Percentiles rank a stretch among this genome's conserved stretches.
Evolutionary conservation across 2,113 vertebrate genomes (phyloP).

Genomic region (Hippocampus mohnikei): DNA sequence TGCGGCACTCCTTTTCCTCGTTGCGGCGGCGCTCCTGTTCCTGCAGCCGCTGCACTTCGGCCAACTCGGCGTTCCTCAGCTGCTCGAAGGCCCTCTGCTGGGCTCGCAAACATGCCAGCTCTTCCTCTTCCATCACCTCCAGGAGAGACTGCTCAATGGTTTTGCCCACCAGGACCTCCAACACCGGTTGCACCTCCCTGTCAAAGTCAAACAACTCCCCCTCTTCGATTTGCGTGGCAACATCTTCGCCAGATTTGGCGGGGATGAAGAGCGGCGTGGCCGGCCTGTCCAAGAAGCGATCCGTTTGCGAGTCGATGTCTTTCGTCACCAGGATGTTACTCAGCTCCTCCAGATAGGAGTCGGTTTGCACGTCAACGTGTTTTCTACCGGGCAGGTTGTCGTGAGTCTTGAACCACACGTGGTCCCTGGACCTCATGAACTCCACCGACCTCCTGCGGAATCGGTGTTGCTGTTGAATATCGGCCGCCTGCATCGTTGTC

Average conservation of each 20-base stretch:
- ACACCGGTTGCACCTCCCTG: conserved; percentile 82
- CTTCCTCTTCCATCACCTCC: conserved; percentile 95
- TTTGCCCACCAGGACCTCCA: conserved; percentile 91
- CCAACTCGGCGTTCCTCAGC: conserved; percentile 77
- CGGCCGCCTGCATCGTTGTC: conserved; percentile 67
- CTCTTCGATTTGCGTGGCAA: conserved; percentile 84
- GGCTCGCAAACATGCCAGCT: conserved; percentile 77
- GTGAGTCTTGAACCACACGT: conserved; percentile 60
- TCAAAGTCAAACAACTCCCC: conserved; percentile 97
- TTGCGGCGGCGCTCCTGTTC: conserved; percentile 81
- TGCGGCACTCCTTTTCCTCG: conserved; percentile 83
- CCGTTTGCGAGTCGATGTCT: conserved; percentile 86
- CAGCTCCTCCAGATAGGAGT: conserved; percentile 90
- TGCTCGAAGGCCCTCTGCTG: conserved; percentile 75
- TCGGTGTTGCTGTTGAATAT: conserved; percentile 70
- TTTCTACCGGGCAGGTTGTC: conserved; percentile 76
- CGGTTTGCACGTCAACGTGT: conserved; percentile 86
- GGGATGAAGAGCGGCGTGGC: conserved; percentile 87
- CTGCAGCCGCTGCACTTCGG: conserved; percentile 85
- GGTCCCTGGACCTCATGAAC: conserved; percentile 58
- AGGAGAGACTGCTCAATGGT: conserved; percentile 87
- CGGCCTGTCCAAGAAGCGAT: conserved; percentile 85
- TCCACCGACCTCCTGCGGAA: conserved; percentile 57
- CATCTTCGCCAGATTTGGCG: conserved; percentile 85
- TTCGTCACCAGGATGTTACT: conserved; percentile 71